A percentile compares a stretch with the other conserved stretches of the same genome.
These are phyloP conservation scores for Holotrichia oblita DNA, from an alignment of 1,140 invertebrate genomes.

Conservation along the genomic window DNA sequence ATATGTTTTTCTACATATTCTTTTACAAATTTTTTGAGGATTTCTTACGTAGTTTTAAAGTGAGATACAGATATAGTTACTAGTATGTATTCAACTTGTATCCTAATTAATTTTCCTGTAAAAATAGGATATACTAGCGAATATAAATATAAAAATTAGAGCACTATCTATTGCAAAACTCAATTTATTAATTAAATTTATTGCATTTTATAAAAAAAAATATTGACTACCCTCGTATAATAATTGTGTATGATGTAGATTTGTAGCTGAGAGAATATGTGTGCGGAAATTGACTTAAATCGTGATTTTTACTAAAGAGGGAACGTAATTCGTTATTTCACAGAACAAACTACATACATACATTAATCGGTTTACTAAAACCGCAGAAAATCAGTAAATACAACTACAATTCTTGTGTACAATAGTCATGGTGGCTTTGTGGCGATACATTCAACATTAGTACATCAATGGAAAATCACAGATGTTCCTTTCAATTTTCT, in stretches of 20 bases:
- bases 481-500: neutral
- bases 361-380: constrained; percentile 12
- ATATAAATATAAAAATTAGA: too few relatives aligned
- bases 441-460: constrained; percentile 16
- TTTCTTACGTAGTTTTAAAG: too few relatives aligned
- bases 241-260: constrained; percentile 15
- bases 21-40: too few relatives aligned
- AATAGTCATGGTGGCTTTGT: constrained; percentile 11
- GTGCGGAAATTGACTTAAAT: neutral
- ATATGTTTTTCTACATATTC: too few relatives aligned
- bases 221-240: neutral
- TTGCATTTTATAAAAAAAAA: too few relatives aligned
- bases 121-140: too few relatives aligned
- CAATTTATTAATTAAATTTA: too few relatives aligned
- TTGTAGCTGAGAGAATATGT: neutral
- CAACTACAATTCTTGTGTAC: constrained; percentile 10
- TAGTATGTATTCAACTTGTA: too few relatives aligned
- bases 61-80: too few relatives aligned
- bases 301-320: neutral
- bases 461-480: neutral
- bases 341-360: constrained; percentile 17
- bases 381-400: neutral
- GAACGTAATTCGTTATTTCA: neutral
- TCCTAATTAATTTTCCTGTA: too few relatives aligned
- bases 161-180: too few relatives aligned